These are phyloP conservation scores for Metridium senile DNA, from an alignment of 92 coral and sea anemone species.

Conservation along the genomic window DNA sequence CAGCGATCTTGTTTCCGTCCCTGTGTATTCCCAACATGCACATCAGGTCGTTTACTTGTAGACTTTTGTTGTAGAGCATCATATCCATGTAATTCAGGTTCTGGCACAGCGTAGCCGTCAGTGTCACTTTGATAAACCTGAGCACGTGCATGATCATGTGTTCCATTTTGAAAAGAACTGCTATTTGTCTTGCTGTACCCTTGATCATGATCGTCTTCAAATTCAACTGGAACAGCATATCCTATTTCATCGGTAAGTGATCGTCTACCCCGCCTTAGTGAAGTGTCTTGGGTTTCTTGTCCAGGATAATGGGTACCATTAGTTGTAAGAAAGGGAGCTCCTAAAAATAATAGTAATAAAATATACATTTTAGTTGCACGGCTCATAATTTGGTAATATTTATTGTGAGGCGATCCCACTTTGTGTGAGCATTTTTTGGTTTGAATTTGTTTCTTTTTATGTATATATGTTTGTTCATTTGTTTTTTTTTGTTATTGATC, in stretches of 20 bases:
- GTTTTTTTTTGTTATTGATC: no score
- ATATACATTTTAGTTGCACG: no score
- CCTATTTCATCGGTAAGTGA: neutral
- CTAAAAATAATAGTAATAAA: no score
- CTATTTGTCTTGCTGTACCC: neutral
- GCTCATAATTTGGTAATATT: no score
- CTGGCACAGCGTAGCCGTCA: neutral
- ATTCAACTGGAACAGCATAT: neutral
- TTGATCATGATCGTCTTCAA: neutral
- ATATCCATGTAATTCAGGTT: neutral
- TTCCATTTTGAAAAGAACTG: neutral
- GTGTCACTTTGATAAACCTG: neutral
- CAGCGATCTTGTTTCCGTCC: no score
- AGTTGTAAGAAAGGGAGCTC: neutral
- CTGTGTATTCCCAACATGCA: no score
- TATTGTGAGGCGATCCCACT: no score
- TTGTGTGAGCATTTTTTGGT: no score
- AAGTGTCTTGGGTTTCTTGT: neutral
- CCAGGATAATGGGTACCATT: neutral
- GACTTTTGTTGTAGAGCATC: no score
- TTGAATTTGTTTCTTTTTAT: no score
- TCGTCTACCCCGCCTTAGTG: neutral
- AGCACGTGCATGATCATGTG: neutral
- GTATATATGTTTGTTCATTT: no score
- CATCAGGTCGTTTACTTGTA: no score